phyloP scores from a whole-genome alignment of 2,888 invertebrate species.

The Homarus gammarus region DNA sequence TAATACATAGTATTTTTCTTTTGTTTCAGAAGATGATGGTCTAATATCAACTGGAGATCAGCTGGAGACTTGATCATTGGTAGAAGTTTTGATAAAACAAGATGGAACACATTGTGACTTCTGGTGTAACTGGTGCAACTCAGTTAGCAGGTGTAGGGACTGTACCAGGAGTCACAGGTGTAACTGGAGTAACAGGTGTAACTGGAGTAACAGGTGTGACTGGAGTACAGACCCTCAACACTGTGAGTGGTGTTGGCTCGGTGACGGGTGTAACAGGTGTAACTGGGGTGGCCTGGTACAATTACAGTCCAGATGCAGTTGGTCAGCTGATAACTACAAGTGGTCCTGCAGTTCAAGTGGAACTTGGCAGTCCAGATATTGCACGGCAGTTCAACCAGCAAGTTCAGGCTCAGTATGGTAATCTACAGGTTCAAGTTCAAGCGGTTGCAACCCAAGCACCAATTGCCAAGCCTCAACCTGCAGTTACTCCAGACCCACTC shows the following conservation, averaged over 20 bases:
- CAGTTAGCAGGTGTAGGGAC: not conserved
- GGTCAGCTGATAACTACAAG: conserved; percentile 70
- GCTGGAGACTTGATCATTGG: not conserved
- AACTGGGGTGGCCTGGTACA: conserved; percentile 70
- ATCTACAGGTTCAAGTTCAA: conserved; percentile 73
- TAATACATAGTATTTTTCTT: not conserved
- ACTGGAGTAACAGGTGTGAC: conserved; percentile 57
- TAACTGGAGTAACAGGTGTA: conserved; percentile 47
- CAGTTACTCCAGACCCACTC: conserved; percentile 51
- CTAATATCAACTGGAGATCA: not conserved
- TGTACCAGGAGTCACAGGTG: not conserved
- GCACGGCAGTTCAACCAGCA: conserved; percentile 75
- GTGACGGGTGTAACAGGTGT: conserved; percentile 63
- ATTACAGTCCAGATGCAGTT: conserved; percentile 68
- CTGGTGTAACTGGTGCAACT: conserved; percentile 22
- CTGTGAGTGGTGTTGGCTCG: conserved; percentile 48
- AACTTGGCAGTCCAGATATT: conserved; percentile 73
- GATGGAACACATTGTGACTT: conserved; percentile 44
- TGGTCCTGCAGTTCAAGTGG: conserved; percentile 73
- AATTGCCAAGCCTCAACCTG: conserved; percentile 35
- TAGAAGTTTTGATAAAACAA: not conserved
- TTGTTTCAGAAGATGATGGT: conserved; percentile 31
- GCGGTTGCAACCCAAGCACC: conserved; percentile 52
- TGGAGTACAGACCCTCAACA: conserved; percentile 53
- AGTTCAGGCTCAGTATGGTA: conserved; percentile 74